Evolutionary conservation across 2,113 vertebrate species (phyloP).

Genomic region (Prionailurus viverrinus): DNA sequence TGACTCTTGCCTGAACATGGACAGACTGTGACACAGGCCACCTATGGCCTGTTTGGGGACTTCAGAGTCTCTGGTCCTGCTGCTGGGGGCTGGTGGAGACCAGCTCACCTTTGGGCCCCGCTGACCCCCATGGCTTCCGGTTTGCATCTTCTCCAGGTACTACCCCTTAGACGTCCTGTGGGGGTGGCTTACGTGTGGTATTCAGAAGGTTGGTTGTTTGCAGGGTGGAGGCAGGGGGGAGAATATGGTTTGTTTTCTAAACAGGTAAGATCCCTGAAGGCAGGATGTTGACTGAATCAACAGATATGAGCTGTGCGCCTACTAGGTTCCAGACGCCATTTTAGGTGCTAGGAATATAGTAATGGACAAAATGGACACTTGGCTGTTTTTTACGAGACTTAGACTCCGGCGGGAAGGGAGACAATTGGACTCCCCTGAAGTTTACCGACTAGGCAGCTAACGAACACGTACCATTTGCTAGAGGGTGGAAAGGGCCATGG

Average conservation of each 20-base stretch:
- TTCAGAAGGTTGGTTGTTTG: not conserved
- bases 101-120: too few species aligned
- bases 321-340: not conserved
- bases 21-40: too few species aligned
- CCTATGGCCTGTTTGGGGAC: too few species aligned
- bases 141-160: accelerated
- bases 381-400: not conserved
- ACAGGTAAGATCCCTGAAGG: not conserved
- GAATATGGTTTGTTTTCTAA: not conserved
- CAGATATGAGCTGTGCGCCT: not conserved
- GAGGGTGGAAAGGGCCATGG: not conserved
- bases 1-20: too few species aligned
- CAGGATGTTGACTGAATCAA: not conserved
- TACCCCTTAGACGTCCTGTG: accelerated
- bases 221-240: too few species aligned
- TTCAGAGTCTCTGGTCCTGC: too few species aligned
- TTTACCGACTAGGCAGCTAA: not conserved
- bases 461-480: not conserved
- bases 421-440: not conserved
- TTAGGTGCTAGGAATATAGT: not conserved
- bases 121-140: accelerated
- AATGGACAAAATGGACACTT: not conserved
- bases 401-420: not conserved
- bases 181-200: not conserved
- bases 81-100: too few species aligned